phyloP scores from a whole-genome alignment of 2,113 vertebrate genomes.

The Oreochromis niloticus region DNA sequence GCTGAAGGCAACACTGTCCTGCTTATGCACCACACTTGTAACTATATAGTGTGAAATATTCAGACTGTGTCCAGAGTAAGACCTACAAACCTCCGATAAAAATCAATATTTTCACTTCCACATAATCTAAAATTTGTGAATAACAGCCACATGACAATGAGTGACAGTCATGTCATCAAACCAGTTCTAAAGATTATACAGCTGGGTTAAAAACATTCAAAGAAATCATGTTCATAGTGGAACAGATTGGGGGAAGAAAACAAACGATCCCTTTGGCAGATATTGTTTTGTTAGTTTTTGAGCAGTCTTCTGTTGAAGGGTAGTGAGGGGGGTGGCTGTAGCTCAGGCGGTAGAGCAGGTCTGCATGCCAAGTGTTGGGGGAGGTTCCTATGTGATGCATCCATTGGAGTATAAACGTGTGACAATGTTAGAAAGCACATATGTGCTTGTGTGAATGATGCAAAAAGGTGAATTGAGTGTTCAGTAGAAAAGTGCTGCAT shows the following conservation, averaged over 20 bases:
- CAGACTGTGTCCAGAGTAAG: neutral
- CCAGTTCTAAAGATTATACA: neutral
- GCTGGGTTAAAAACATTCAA: neutral
- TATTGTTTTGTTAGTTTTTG: neutral
- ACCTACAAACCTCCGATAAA: neutral
- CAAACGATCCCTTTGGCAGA: neutral
- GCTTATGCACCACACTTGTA: neutral
- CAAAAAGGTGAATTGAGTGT: neutral
- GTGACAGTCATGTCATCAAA: neutral
- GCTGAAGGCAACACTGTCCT: neutral
- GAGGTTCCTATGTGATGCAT: neutral
- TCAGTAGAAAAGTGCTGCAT: neutral
- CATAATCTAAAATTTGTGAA: neutral
- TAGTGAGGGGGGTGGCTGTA: rapidly evolving
- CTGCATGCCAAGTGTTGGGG: neutral
- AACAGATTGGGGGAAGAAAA: neutral
- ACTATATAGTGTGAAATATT: neutral
- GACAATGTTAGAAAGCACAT: neutral
- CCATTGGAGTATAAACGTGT: neutral
- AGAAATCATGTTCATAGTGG: neutral
- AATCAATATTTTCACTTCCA: neutral
- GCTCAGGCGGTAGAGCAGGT: rapidly evolving
- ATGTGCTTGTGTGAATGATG: neutral
- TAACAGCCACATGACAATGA: neutral
- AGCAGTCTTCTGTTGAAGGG: neutral